Conservation (phyloP, 2,113 vertebrate species). For the Grammatotria lemairii region DNA sequence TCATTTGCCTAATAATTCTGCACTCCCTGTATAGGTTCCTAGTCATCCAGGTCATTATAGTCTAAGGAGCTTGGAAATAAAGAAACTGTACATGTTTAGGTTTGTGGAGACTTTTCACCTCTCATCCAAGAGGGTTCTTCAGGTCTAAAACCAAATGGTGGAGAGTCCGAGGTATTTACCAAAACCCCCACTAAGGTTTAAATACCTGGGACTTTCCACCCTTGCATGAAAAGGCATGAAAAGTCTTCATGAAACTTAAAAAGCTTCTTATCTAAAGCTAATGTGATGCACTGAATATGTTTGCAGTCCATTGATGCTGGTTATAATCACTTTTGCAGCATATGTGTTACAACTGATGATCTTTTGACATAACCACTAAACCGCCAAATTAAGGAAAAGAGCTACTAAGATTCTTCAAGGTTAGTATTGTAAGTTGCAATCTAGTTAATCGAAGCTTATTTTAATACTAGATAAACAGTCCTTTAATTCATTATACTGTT, state of each 20-base stretch:
- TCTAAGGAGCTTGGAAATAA: not conserved
- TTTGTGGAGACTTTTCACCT: not conserved
- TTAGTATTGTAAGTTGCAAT: not conserved
- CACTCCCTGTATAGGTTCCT: not conserved
- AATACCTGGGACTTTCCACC: not conserved
- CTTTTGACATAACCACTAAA: not conserved
- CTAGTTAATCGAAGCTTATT: not conserved
- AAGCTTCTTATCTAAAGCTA: not conserved
- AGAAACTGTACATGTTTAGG: not conserved
- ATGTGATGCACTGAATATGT: not conserved
- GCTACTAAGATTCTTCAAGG: not conserved
- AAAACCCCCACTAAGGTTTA: not conserved
- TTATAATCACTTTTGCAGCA: not conserved
- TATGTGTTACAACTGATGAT: not conserved
- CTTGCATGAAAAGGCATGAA: not conserved
- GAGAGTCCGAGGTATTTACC: not conserved
- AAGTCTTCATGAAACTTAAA: not conserved
- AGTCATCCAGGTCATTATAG: not conserved
- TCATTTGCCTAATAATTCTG: no score
- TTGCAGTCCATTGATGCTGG: not conserved
- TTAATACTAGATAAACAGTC: not conserved
- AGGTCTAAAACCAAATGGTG: not conserved
- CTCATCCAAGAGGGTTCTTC: not conserved
- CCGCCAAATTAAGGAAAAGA: not conserved
- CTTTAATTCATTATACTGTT: not conserved